phyloP scores from a whole-genome alignment of 1,140 invertebrate species.

The Lethrus apterus region DNA sequence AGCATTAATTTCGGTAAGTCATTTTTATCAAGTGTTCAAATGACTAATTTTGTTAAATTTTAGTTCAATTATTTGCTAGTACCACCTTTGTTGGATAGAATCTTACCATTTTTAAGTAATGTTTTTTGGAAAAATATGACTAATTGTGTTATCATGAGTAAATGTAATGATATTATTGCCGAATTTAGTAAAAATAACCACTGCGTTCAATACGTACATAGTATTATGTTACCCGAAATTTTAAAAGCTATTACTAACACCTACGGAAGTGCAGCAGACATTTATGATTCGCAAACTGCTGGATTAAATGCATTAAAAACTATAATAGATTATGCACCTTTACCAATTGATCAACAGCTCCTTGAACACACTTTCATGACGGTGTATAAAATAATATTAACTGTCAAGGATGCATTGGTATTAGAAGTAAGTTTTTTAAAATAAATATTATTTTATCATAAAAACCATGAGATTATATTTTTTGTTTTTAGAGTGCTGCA shows the following conservation, averaged over 20 bases:
- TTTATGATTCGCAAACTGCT: neutral
- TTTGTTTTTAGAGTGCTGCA: constrained; percentile 3
- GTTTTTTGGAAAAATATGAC: constrained; percentile 10
- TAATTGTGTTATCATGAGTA: neutral
- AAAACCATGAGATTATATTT: neutral
- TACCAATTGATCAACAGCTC: constrained; percentile 4
- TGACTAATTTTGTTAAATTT: neutral
- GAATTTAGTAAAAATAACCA: constrained; percentile 9
- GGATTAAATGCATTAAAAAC: constrained; percentile 4
- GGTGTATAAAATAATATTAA: constrained; percentile 8
- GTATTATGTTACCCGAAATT: constrained; percentile 9
- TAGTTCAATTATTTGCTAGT: constrained; percentile 1
- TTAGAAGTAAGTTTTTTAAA: constrained; percentile 8
- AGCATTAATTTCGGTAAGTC: neutral
- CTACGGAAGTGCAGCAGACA: neutral
- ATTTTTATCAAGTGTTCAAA: neutral
- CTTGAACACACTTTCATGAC: constrained; percentile 4
- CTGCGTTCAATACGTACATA: constrained; percentile 6
- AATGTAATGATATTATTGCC: neutral
- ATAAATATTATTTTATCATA: neutral
- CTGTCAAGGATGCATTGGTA: neutral
- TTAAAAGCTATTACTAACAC: constrained; percentile 1
- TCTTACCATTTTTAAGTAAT: constrained; percentile 3
- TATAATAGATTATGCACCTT: constrained; percentile 3
- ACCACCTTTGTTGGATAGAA: constrained; percentile 9